Conservation (phyloP, 2,888 invertebrate genomes). For the Phymatocera aterrima region DNA sequence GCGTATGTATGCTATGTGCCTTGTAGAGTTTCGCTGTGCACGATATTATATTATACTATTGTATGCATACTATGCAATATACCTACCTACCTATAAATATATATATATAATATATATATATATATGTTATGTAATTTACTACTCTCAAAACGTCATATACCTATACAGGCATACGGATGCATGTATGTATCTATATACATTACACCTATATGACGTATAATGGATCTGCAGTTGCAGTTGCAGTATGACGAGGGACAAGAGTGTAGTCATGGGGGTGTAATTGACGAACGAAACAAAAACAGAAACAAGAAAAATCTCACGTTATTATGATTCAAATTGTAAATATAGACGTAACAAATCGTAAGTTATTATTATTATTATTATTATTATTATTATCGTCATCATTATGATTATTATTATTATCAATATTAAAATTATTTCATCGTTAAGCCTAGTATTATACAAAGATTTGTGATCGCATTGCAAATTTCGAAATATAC, state of each 20-base stretch:
- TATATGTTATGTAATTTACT: background rate
- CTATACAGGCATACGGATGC: too few relatives aligned
- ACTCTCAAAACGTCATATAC: too few relatives aligned
- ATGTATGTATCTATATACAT: too few relatives aligned
- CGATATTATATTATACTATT: constrained; percentile 25
- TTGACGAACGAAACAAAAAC: background rate
- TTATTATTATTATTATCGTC: constrained; percentile 29
- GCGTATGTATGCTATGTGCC: constrained; percentile 35
- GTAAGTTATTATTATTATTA: constrained; percentile 41
- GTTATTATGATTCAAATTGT: constrained; percentile 45
- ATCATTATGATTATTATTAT: constrained; percentile 24
- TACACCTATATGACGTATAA: too few relatives aligned
- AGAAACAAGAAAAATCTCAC: constrained; percentile 35
- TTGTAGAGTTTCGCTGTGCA: constrained; percentile 30
- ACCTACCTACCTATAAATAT: background rate
- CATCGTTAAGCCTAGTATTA: constrained; percentile 52
- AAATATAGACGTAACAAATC: constrained; percentile 45
- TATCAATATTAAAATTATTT: background rate
- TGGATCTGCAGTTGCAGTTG: too few relatives aligned
- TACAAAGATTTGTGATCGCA: constrained; percentile 56
- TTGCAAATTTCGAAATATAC: constrained; percentile 58
- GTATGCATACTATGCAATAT: background rate
- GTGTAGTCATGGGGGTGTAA: background rate
- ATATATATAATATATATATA: background rate
- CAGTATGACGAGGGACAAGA: too few relatives aligned